These are phyloP conservation scores for Microchrysa polita DNA, from an alignment of 2,888 invertebrate genomes.

Conservation along the genomic window DNA sequence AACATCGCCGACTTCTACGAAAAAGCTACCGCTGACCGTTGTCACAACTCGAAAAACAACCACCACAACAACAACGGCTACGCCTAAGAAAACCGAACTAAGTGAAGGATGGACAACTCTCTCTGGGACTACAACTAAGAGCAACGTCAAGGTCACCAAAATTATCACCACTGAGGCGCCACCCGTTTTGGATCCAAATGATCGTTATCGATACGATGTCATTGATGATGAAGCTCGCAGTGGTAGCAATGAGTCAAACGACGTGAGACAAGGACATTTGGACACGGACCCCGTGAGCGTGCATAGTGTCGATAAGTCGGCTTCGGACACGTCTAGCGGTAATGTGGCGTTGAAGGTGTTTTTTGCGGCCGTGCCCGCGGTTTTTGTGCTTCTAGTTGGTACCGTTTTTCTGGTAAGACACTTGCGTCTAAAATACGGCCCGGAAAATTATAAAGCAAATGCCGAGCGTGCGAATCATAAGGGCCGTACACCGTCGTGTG, in stretches of 20 bases:
- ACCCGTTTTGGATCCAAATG: not conserved
- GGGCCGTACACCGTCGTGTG: not conserved
- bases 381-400: not conserved
- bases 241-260: no score
- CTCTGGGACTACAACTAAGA: not conserved
- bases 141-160: not conserved
- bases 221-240: no score
- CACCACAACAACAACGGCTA: not conserved
- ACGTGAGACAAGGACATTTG: constrained; percentile 14
- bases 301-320: not conserved
- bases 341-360: not conserved
- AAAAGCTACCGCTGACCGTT: not conserved
- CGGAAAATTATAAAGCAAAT: constrained; percentile 48
- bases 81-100: not conserved
- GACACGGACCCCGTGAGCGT: not conserved
- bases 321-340: not conserved
- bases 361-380: not conserved
- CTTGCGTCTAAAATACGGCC: constrained; percentile 41
- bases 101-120: not conserved
- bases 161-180: not conserved
- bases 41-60: not conserved
- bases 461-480: constrained; percentile 11
- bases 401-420: constrained; percentile 4
- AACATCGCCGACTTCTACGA: not conserved
- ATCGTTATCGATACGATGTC: not conserved